These are phyloP conservation scores for Malurus cyaneus DNA, from an alignment of 2,113 vertebrate genomes.

Conservation along the genomic window DNA sequence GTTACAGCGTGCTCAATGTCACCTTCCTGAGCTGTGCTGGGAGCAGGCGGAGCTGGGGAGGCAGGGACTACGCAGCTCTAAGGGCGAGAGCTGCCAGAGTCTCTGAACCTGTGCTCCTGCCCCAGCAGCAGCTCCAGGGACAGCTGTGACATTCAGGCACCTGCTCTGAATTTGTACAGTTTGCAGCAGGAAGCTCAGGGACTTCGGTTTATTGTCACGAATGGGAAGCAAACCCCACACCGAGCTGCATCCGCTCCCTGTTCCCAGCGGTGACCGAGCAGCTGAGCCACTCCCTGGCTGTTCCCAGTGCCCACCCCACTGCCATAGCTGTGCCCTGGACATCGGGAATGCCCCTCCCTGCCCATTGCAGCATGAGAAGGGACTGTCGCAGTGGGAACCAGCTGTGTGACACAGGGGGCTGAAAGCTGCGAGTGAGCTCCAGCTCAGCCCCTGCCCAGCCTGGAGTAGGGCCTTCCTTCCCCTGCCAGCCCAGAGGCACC, in stretches of 20 bases:
- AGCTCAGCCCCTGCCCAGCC: not conserved
- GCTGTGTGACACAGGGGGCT: fast-evolving
- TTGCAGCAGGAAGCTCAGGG: not conserved
- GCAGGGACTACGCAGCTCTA: not conserved
- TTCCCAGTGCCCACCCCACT: not conserved
- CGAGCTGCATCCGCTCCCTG: not conserved
- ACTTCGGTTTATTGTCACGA: not conserved
- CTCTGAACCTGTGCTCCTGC: not conserved
- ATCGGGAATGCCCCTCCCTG: not conserved
- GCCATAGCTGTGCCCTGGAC: not conserved
- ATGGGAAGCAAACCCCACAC: not conserved
- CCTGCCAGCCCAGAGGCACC: not conserved
- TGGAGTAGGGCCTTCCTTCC: not conserved
- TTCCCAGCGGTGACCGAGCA: not conserved
- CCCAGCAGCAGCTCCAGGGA: not conserved
- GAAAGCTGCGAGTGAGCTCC: not conserved
- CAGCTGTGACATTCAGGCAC: not conserved
- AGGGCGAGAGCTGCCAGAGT: fast-evolving
- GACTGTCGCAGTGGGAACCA: fast-evolving
- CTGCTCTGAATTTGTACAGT: not conserved
- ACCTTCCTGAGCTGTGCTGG: not conserved
- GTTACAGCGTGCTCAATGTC: not conserved
- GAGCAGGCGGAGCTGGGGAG: not conserved
- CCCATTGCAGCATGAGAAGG: fast-evolving
- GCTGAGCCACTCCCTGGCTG: not conserved